Conservation (phyloP, 2,888 invertebrate species). For the Heteromurus nitidus region DNA sequence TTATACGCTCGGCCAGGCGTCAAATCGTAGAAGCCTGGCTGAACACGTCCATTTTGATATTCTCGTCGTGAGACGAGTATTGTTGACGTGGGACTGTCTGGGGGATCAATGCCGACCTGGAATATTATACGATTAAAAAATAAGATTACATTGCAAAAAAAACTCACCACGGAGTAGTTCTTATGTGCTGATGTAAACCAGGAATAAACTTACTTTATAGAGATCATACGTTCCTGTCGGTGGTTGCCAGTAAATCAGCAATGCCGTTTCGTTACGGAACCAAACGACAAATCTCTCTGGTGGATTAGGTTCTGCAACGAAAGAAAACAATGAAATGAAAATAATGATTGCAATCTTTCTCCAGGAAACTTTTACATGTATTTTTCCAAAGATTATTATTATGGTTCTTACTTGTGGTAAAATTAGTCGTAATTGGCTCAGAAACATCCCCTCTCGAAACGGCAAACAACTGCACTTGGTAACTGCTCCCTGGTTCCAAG, state of each 20-base stretch:
- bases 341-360: too few relatives aligned
- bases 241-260: conserved; percentile 67
- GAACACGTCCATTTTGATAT: conserved; percentile 65
- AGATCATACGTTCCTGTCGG: conserved; percentile 64
- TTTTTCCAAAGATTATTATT: not conserved
- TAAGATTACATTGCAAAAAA: too few relatives aligned
- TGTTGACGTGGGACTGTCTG: conserved; percentile 54
- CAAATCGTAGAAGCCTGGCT: conserved; percentile 64
- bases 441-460: conserved; percentile 49
- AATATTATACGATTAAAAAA: too few relatives aligned
- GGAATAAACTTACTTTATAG: conserved; percentile 58
- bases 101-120: conserved; percentile 59
- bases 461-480: conserved; percentile 63
- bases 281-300: conserved; percentile 68
- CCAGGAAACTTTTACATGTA: not conserved
- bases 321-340: too few relatives aligned
- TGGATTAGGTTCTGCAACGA: conserved; percentile 59
- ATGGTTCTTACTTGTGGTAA: conserved; percentile 58
- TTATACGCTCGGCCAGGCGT: conserved; percentile 64
- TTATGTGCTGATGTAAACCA: too few relatives aligned
- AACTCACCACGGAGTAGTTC: too few relatives aligned
- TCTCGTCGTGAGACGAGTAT: conserved; percentile 60
- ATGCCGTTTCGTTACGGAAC: conserved; percentile 67
- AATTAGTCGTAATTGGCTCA: conserved; percentile 49
- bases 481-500: conserved; percentile 64